Percentiles rank a stretch among this genome's conserved stretches.
These are phyloP conservation scores for Sebastes matsubarae DNA, from an alignment of 2,797 vertebrate species.

Conservation along the genomic window DNA sequence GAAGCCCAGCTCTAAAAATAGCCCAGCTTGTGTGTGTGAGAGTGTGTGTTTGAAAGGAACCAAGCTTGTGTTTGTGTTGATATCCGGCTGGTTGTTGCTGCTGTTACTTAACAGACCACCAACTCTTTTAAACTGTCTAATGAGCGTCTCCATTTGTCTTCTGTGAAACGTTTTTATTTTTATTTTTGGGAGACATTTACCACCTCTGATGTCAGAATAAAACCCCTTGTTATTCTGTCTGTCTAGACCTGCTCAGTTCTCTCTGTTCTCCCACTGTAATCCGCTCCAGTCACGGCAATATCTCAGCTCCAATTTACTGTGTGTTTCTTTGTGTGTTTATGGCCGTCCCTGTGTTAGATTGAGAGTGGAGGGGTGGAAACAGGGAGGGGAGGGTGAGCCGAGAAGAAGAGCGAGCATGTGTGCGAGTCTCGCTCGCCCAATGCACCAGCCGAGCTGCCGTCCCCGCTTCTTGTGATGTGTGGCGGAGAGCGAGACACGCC, in stretches of 20 bases:
- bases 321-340: slow-evolving; percentile 22
- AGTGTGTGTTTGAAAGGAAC: neutral
- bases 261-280: slow-evolving; percentile 16
- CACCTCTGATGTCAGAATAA: neutral
- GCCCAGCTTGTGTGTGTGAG: neutral
- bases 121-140: neutral
- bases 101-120: neutral
- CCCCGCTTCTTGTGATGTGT: slow-evolving; percentile 41
- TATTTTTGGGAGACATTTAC: neutral
- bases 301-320: slow-evolving; percentile 12
- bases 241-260: slow-evolving; percentile 7
- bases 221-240: slow-evolving; percentile 1
- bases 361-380: neutral
- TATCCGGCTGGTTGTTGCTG: neutral
- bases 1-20: slow-evolving; percentile 63
- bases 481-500: slow-evolving; percentile 42
- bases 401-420: neutral
- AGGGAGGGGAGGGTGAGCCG: neutral
- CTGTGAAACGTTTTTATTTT: neutral
- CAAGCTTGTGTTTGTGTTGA: neutral
- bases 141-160: neutral
- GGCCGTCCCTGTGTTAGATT: neutral
- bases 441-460: slow-evolving; percentile 52
- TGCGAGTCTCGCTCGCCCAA: slow-evolving; percentile 23
- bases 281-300: slow-evolving; percentile 15